Base-by-base conservation (phyloP, 1,140 invertebrate genomes). In the Pseudomyrmex concolor region DNA sequence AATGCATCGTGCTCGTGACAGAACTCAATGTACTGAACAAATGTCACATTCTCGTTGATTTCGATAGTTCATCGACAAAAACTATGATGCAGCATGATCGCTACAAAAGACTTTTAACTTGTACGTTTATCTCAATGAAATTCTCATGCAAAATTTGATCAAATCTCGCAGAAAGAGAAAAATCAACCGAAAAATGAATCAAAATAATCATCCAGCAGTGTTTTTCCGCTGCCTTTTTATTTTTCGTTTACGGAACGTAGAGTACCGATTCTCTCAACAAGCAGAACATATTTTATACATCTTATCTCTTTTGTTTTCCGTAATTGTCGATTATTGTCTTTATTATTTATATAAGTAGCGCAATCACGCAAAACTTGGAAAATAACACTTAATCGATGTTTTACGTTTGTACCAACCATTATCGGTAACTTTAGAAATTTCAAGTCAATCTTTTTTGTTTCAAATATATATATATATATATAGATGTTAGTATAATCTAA, bases 1-100 rank as follows among this genome's bases (percentile, higher is more conserved):
- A 84, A 89, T 88, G 86, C 81, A 84, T 88, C 80, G 67, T 84
- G 84, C 76, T 86, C 54, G 59, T 77, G 67, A 80, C 45, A 82
- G 51, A 87, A 74, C 67, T 85, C 66, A 63, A 85, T 48, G 70
- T 81, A 74, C 64, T 68, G 50, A 76, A 67, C 82, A 85, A 25
- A 84, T 62, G 55, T 82, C 63, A 25, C 54, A 48, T 76, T 43
- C 55, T 45, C 43, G 71, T 50, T 22, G 45, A n/a, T 87, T 86
- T 62, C 34, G 51, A 74, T 50, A 64, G 1, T 76, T 74, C 17
- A 71, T 72, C 60, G 55, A 88, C 50, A 63, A 34, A 66, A 43
- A 85, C 85, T 74, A 82, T 48, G 34, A 84, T 50, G 12, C 51
- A 73, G 22, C 19, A 22, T 73, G 2, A 17, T 76, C 19, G 64